Evolutionary conservation across 1,140 invertebrate genomes (phyloP).

Genomic region (Scaptomyza hsui): DNA sequence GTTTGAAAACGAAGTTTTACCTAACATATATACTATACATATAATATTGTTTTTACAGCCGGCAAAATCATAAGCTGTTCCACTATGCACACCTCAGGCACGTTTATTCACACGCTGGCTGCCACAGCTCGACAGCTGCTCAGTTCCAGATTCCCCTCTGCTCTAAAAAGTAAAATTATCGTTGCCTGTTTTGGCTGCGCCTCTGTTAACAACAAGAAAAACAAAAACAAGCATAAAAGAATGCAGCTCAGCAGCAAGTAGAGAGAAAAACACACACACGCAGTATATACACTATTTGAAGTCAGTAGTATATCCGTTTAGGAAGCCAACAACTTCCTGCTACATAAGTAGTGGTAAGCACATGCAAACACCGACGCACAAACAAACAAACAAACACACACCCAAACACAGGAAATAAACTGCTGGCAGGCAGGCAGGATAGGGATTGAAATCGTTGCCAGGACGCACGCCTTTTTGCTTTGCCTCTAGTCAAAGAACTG

Average conservation of each 20-base stretch:
- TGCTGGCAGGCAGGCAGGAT: conserved; percentile 6
- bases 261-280: conserved; percentile 11
- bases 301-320: conserved; percentile 80
- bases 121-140: neutral
- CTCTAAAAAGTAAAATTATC: conserved; percentile 19
- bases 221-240: conserved; percentile 56
- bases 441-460: conserved; percentile 4
- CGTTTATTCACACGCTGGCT: conserved; percentile 36
- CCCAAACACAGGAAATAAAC: conserved; percentile 38
- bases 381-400: conserved; percentile 37
- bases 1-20: too few relatives aligned
- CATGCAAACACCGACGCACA: conserved; percentile 26
- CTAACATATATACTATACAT: too few relatives aligned
- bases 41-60: too few relatives aligned
- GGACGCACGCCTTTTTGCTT: conserved; percentile 42
- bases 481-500: conserved; percentile 50
- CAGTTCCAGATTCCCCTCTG: too few relatives aligned
- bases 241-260: conserved; percentile 47
- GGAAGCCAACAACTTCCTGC: conserved; percentile 76
- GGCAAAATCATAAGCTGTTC: neutral
- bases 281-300: conserved; percentile 63
- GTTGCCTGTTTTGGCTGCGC: conserved; percentile 11
- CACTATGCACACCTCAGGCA: conserved; percentile 56
- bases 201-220: conserved; percentile 36
- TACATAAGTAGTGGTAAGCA: conserved; percentile 67